Evolutionary conservation across 2,888 invertebrate species (phyloP).

Genomic region (Hydrotaea cyrtoneurina): DNA sequence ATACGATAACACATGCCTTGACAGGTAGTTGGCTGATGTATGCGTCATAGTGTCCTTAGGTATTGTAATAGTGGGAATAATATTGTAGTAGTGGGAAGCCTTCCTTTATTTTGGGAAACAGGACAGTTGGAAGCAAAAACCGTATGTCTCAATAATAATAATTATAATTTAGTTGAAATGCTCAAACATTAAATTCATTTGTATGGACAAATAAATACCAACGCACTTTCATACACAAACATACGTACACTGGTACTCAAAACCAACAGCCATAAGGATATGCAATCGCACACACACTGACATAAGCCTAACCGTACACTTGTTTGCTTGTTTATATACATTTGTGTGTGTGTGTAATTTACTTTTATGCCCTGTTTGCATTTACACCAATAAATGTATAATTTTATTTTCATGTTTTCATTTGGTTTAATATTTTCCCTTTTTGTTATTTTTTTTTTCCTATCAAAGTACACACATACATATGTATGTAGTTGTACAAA

Average conservation of each 20-base stretch:
- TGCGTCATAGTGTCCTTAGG: too few relatives aligned
- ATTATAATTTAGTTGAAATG: conserved; percentile 35
- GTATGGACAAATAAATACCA: conserved; percentile 1
- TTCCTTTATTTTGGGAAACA: neutral
- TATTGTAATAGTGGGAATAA: too few relatives aligned
- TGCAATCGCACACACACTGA: neutral
- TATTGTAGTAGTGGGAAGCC: too few relatives aligned
- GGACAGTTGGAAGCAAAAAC: neutral
- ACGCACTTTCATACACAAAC: neutral
- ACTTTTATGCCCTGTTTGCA: conserved; percentile 35
- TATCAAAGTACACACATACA: neutral
- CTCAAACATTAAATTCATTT: conserved; percentile 41
- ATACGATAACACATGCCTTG: neutral
- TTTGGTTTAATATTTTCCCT: conserved; percentile 25
- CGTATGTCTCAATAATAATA: conserved; percentile 19
- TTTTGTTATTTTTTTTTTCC: neutral
- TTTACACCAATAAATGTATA: conserved; percentile 43
- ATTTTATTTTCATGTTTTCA: conserved; percentile 44
- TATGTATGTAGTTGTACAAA: conserved; percentile 21
- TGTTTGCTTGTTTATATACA: neutral
- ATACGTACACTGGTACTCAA: too few relatives aligned
- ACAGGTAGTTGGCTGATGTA: neutral
- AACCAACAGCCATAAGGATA: neutral
- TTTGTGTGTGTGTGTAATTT: neutral
- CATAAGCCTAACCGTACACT: neutral